phyloP scores from a whole-genome alignment of 92 coral and sea anemone genomes.

The Palythoa grandis region DNA sequence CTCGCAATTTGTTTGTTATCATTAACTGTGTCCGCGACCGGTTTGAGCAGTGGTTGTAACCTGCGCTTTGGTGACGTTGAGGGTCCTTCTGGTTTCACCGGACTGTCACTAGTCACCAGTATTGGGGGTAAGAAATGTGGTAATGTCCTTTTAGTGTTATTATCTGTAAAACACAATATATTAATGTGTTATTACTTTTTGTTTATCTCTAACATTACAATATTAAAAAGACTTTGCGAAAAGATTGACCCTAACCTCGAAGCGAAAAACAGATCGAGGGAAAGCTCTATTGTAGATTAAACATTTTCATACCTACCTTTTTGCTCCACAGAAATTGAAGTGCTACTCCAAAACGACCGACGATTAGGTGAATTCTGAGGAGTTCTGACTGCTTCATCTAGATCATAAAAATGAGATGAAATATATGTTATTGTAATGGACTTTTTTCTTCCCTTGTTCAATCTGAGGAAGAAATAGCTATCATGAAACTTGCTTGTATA shows the following conservation, averaged over 20 bases:
- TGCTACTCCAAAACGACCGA: not conserved
- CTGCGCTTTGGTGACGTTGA: not conserved
- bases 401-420: not conserved
- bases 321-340: not conserved
- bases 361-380: not conserved
- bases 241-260: not conserved
- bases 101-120: constrained; percentile 27
- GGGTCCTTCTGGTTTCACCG: not conserved
- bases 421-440: not conserved
- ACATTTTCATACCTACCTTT: not conserved
- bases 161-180: constrained; percentile 2
- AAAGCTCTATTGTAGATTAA: too few relatives aligned
- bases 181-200: not conserved
- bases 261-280: too few relatives aligned
- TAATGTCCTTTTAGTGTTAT: not conserved
- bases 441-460: too few relatives aligned
- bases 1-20: not conserved
- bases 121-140: constrained; percentile 34
- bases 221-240: not conserved
- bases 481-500: not conserved
- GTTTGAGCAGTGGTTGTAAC: not conserved
- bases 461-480: too few relatives aligned
- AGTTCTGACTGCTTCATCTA: constrained; percentile 8
- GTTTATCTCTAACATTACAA: not conserved
- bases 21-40: not conserved